Base-by-base conservation (phyloP, 2,888 invertebrate genomes). In the Meiosimyza decipiens region DNA sequence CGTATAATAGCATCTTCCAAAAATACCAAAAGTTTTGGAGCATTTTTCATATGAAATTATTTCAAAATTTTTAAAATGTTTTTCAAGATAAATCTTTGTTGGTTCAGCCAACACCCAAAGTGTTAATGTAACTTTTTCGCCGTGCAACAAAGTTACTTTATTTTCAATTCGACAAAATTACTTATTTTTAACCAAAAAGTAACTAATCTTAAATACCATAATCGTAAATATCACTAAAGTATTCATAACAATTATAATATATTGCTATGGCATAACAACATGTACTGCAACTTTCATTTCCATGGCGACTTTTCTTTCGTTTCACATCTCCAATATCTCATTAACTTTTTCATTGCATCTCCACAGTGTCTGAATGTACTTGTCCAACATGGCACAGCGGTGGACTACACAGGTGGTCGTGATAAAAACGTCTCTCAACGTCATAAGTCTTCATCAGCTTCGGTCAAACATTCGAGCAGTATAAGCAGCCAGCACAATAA, bases 361-460 rank as follows among this genome's bases (percentile, higher is more conserved):
- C 51, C 49, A 11, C 68, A 95, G 95, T 95, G 95, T 84, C 87
- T 95, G 75, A 94, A 93, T 82, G 91, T 94, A 74, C 84, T 96
- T 82, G 93, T 95, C 63, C 94, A 94, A 76, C 93, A 94, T 75
- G 94, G 95, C 5, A 92, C 94, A 9, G 89, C 91, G 13, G 90
- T 92, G 66, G 92, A 92, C 81, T 91, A 90, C 74, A 83, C 80
- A 74, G 80, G 77, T 71, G 77, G 79, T 40, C 82, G 81, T 71
- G 84, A 86, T 87, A 78, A 89, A 89, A 84, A 75, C 75, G 78
- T 74, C 71, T 78, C 76, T 57, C 79, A 77, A 73, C 79, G 79
- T 57, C 78, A 82, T 78, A 83, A 83, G 74, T 77, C 82, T 22
- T 70, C 71, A n/a, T 67, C 77, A 74, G 28, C 78, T 51, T 11